These are phyloP conservation scores for Drosophila antonietae DNA, from an alignment of 2,888 invertebrate genomes.

Conservation along the genomic window DNA sequence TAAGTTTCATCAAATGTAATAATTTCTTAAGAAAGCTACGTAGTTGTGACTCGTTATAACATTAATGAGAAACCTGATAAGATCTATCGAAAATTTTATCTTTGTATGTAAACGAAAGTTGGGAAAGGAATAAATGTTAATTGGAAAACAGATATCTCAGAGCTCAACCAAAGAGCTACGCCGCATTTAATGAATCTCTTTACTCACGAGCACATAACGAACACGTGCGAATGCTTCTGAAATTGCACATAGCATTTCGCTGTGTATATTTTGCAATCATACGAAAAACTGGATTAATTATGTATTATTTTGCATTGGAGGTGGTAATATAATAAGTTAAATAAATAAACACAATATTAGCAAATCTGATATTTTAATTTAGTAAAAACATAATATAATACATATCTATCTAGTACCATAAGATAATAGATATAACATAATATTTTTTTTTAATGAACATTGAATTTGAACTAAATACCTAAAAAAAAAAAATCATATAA, in stretches of 20 bases:
- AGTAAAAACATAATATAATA: background rate
- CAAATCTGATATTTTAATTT: background rate
- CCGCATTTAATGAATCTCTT: background rate
- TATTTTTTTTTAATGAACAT: no score
- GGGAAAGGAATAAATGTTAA: background rate
- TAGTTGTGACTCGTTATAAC: background rate
- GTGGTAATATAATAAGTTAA: background rate
- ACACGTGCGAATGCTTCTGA: background rate
- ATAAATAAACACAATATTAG: background rate
- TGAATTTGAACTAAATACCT: background rate
- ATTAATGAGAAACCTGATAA: background rate
- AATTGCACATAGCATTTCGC: background rate
- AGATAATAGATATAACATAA: no score
- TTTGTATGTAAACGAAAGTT: background rate
- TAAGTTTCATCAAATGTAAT: no score
- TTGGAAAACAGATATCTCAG: slow-evolving; percentile 2
- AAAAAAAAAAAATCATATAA: background rate
- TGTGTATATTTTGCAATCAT: no score
- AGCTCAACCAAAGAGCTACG: background rate
- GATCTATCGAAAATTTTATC: background rate
- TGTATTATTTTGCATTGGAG: no score
- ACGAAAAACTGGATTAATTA: background rate
- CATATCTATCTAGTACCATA: background rate
- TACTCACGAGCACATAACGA: background rate
- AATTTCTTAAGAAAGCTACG: background rate